Percentiles rank a stretch among this genome's conserved stretches.
phyloP scores from a whole-genome alignment of 2,888 invertebrate species.

The Lacanobia oleracea region DNA sequence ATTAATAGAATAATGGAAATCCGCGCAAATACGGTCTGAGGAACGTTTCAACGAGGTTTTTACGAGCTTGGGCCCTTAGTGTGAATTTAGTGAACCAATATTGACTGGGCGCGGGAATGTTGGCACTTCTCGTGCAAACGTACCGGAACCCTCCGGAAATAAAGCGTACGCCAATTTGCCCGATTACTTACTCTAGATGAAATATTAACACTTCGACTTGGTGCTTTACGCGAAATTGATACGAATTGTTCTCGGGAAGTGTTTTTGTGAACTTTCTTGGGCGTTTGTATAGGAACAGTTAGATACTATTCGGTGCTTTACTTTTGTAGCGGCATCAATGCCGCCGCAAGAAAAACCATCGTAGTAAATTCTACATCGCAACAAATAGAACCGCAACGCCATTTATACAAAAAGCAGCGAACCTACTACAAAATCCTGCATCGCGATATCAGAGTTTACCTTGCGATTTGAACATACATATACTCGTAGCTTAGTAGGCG shows the following conservation, averaged over 20 bases:
- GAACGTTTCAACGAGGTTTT: slow-evolving; percentile 48
- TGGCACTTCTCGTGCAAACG: slow-evolving; percentile 70
- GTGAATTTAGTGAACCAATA: slow-evolving; percentile 78
- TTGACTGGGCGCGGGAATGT: slow-evolving; percentile 74
- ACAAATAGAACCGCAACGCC: no score
- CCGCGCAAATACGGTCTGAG: slow-evolving; percentile 41
- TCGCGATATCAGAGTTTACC: no score
- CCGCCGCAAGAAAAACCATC: no score
- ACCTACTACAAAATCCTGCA: no score
- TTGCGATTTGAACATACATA: no score
- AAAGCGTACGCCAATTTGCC: slow-evolving; percentile 69
- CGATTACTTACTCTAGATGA: slow-evolving; percentile 72
- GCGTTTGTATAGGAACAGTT: neutral
- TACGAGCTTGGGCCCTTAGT: slow-evolving; percentile 57
- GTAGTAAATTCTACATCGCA: no score
- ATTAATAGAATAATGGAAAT: slow-evolving; percentile 44
- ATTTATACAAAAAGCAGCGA: no score
- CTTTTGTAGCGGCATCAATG: no score
- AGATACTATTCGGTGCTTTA: neutral
- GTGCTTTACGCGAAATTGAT: slow-evolving; percentile 49
- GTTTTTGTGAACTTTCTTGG: slow-evolving; percentile 8
- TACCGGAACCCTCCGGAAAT: slow-evolving; percentile 73
- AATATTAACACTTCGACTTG: slow-evolving; percentile 66
- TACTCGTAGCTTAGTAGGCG: no score
- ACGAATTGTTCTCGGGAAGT: slow-evolving; percentile 34